phyloP scores from a whole-genome alignment of 2,888 invertebrate species.

The Nomada fabriciana region DNA sequence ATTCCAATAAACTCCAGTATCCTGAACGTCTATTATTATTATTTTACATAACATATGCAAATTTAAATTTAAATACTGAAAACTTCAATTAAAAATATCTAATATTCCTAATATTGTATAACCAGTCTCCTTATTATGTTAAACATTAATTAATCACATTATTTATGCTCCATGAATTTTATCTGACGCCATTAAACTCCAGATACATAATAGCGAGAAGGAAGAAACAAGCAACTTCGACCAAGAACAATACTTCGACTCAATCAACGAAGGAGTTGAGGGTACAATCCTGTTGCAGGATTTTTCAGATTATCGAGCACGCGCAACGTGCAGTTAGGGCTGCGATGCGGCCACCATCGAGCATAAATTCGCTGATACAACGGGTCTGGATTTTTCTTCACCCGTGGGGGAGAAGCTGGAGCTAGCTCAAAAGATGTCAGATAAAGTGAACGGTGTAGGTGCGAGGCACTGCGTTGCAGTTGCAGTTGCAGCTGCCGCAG shows the following conservation, averaged over 20 bases:
- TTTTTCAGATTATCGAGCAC: conserved; percentile 49
- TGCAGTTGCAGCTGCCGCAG: conserved; percentile 54
- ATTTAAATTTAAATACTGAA: too few relatives aligned
- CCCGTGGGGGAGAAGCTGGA: conserved; percentile 59
- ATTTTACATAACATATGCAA: too few relatives aligned
- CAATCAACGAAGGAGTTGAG: neutral
- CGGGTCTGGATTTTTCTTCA: conserved; percentile 70
- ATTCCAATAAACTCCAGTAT: too few relatives aligned
- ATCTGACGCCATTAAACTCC: too few relatives aligned
- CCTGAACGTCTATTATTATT: too few relatives aligned
- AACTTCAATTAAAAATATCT: too few relatives aligned
- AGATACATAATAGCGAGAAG: too few relatives aligned
- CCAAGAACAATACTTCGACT: too few relatives aligned
- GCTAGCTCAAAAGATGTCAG: conserved; percentile 74
- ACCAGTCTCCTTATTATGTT: too few relatives aligned
- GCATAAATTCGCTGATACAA: conserved; percentile 79
- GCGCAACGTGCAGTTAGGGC: conserved; percentile 46
- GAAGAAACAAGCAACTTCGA: neutral
- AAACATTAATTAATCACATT: too few relatives aligned
- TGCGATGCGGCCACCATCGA: conserved; percentile 61
- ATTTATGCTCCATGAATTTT: too few relatives aligned
- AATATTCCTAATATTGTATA: too few relatives aligned
- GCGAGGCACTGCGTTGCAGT: conserved; percentile 33
- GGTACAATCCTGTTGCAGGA: conserved; percentile 41
- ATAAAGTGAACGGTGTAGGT: conserved; percentile 64